phyloP scores from a whole-genome alignment of 1,140 invertebrate species.

The Trialeurodes vaporariorum region DNA sequence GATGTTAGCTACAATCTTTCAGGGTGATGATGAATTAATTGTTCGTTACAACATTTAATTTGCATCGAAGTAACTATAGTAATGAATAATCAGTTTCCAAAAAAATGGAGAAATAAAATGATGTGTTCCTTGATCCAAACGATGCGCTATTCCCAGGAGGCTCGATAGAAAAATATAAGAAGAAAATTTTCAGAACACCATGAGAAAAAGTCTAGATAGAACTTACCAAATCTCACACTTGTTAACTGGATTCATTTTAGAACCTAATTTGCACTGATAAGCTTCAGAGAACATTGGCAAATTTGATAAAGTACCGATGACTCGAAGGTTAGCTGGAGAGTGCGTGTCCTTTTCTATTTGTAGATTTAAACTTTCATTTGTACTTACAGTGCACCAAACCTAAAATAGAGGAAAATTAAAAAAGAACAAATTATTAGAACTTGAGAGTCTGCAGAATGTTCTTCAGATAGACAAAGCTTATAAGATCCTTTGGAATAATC shows the following conservation, averaged over 20 bases:
- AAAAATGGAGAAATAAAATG: too few species aligned
- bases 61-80: too few species aligned
- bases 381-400: slow-evolving; percentile 79
- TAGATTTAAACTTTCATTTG: slow-evolving; percentile 59
- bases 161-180: background rate
- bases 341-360: slow-evolving; percentile 82
- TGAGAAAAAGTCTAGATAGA: background rate
- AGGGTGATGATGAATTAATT: too few species aligned
- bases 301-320: slow-evolving; percentile 83
- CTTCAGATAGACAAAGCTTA: background rate
- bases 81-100: too few species aligned
- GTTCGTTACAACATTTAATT: too few species aligned
- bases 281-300: slow-evolving; percentile 74
- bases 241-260: slow-evolving; percentile 76
- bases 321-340: slow-evolving; percentile 62
- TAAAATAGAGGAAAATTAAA: slow-evolving; percentile 30
- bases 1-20: too few species aligned
- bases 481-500: background rate
- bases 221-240: slow-evolving; percentile 88
- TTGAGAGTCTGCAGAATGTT: background rate
- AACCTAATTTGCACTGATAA: slow-evolving; percentile 66
- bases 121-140: too few species aligned
- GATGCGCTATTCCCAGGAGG: background rate
- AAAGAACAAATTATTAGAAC: background rate
- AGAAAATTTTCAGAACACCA: background rate